Evolutionary conservation across 2,113 vertebrate species (phyloP).

Genomic region (Vimba vimba): DNA sequence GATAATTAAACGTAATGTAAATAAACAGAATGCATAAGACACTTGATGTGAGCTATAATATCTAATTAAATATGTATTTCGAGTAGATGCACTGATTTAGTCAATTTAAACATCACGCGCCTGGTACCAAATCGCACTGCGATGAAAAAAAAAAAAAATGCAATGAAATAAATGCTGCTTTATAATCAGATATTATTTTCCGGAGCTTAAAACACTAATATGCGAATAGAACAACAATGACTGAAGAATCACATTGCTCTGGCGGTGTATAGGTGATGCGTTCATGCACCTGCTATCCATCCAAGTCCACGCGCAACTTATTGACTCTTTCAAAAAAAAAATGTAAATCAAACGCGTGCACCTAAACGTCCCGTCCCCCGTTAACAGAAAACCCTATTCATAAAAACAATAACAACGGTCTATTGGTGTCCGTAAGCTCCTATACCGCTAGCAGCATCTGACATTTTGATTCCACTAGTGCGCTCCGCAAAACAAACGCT

Average conservation of each 20-base stretch:
- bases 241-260: background rate
- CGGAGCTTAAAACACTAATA: background rate
- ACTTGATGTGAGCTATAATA: background rate
- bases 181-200: background rate
- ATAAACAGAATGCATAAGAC: background rate
- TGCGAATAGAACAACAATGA: background rate
- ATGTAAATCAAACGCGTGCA: background rate
- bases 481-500: constrained; percentile 28
- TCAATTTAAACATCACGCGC: background rate
- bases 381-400: background rate
- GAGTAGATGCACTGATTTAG: background rate
- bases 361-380: background rate
- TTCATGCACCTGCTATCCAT: constrained; percentile 25
- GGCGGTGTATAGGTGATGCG: background rate
- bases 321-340: background rate
- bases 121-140: background rate
- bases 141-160: background rate
- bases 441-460: constrained; percentile 8
- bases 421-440: constrained; percentile 20
- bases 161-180: background rate
- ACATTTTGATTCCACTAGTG: constrained; percentile 30
- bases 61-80: background rate
- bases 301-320: constrained; percentile 33
- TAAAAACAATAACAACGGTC: constrained; percentile 24
- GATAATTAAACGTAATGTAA: background rate